These are phyloP conservation scores for Dipus sagitta DNA, from an alignment of 2,797 vertebrate genomes.

Conservation along the genomic window DNA sequence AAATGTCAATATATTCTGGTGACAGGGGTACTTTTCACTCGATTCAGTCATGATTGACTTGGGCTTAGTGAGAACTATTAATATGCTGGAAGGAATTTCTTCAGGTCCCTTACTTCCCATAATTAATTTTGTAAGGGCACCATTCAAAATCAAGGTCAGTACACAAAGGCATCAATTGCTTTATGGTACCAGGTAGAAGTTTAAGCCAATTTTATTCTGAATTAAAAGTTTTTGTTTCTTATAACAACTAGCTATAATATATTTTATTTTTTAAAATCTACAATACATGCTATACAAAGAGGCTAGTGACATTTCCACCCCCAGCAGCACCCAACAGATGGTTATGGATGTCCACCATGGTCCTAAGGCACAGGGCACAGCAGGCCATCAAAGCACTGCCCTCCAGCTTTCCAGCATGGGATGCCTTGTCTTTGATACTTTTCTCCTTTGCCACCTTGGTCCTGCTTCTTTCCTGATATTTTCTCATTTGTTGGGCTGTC, in stretches of 20 bases:
- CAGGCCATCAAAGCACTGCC: background rate
- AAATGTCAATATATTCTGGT: conserved; percentile 61
- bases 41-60: conserved; percentile 78
- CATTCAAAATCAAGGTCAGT: conserved; percentile 78
- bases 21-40: conserved; percentile 50
- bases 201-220: conserved; percentile 52
- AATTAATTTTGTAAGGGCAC: conserved; percentile 77
- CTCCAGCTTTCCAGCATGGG: background rate
- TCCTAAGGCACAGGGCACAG: background rate
- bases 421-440: background rate
- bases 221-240: conserved; percentile 34
- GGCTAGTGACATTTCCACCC: background rate
- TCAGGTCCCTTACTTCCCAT: conserved; percentile 60
- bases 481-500: background rate
- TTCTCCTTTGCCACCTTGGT: background rate
- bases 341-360: background rate
- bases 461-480: background rate
- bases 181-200: background rate
- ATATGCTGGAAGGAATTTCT: conserved; percentile 72
- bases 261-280: conserved; percentile 38
- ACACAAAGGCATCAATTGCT: conserved; percentile 69
- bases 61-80: conserved; percentile 76
- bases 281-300: background rate
- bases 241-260: conserved; percentile 39
- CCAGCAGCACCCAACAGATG: background rate